A percentile compares a stretch with the other conserved stretches of the same genome.
Evolutionary conservation across 2,888 invertebrate genomes (phyloP).

Genomic region (Eueremaeus valkanovi): DNA sequence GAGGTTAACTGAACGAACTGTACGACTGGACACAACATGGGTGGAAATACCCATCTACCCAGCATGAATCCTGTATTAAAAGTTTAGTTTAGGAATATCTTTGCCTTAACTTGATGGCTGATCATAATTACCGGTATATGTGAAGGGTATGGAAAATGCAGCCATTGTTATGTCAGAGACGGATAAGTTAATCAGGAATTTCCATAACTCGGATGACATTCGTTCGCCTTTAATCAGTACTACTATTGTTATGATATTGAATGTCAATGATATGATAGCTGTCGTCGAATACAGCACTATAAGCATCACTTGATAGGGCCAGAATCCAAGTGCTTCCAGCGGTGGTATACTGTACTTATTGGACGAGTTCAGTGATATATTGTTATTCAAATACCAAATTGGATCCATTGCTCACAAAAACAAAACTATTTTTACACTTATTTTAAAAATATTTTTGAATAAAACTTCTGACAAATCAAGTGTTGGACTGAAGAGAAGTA

Average conservation of each 20-base stretch:
- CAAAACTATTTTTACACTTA: too few species aligned
- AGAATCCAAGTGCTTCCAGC: background rate
- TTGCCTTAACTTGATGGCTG: too few species aligned
- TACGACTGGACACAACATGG: conserved; percentile 55
- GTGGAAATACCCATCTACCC: conserved; percentile 55
- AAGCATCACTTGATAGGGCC: conserved; percentile 48
- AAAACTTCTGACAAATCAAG: too few species aligned
- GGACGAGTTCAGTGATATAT: background rate
- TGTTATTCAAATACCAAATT: background rate
- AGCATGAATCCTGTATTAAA: too few species aligned
- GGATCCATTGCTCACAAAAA: conserved; percentile 25
- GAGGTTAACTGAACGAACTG: conserved; percentile 55
- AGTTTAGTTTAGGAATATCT: too few species aligned
- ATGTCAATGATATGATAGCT: conserved; percentile 53
- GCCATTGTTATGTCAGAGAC: conserved; percentile 85
- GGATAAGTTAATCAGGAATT: conserved; percentile 73
- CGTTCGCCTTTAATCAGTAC: conserved; percentile 53
- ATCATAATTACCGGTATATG: conserved; percentile 59
- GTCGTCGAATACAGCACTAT: conserved; percentile 54
- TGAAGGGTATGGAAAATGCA: conserved; percentile 82
- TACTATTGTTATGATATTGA: conserved; percentile 55
- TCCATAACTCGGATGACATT: conserved; percentile 49
- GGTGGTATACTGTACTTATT: background rate
- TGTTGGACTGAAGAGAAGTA: too few species aligned
- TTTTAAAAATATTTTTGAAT: too few species aligned